A percentile compares a stretch with the other conserved stretches of the same genome.
Evolutionary conservation across 1,140 invertebrate species (phyloP).

Genomic region (Drosophila ironensis): DNA sequence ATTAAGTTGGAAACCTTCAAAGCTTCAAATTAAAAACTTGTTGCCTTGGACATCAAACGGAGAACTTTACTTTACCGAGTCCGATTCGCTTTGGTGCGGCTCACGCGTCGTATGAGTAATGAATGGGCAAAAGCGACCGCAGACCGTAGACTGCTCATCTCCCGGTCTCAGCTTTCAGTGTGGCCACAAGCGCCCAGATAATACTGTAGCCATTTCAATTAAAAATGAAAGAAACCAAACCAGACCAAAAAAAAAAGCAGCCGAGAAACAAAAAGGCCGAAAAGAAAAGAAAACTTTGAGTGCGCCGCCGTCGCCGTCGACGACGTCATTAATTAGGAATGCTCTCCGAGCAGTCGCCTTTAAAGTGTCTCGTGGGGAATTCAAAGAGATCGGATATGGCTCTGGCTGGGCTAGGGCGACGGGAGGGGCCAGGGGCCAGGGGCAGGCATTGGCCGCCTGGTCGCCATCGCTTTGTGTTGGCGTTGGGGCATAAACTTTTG

Average conservation of each 20-base stretch:
- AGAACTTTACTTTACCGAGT: constrained; percentile 1
- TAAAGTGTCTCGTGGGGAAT: constrained; percentile 55
- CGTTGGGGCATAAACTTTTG: constrained; percentile 72
- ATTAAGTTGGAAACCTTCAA: too few species aligned
- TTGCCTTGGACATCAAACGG: constrained; percentile 30
- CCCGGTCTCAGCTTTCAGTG: constrained; percentile 21
- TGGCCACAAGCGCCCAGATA: constrained; percentile 25
- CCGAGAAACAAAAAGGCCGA: constrained; percentile 17
- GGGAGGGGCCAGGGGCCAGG: neutral
- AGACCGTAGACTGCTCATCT: constrained; percentile 41
- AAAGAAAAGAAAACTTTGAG: constrained; percentile 39
- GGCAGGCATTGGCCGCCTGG: constrained; percentile 43
- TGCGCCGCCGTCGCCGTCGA: constrained; percentile 21
- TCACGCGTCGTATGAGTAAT: constrained; percentile 68
- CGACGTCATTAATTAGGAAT: constrained; percentile 79
- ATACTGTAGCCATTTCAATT: constrained; percentile 62
- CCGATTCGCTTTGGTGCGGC: constrained; percentile 29
- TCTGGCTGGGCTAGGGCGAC: neutral
- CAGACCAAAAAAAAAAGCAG: constrained; percentile 4
- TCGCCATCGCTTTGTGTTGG: constrained; percentile 70
- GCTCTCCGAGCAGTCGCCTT: constrained; percentile 62
- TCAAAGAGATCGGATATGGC: constrained; percentile 28
- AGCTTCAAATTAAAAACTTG: too few species aligned
- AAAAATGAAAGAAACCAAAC: constrained; percentile 47
- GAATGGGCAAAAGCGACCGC: constrained; percentile 34